Evolutionary conservation across 2,797 vertebrate species (phyloP).

Genomic region (Zalophus californianus): DNA sequence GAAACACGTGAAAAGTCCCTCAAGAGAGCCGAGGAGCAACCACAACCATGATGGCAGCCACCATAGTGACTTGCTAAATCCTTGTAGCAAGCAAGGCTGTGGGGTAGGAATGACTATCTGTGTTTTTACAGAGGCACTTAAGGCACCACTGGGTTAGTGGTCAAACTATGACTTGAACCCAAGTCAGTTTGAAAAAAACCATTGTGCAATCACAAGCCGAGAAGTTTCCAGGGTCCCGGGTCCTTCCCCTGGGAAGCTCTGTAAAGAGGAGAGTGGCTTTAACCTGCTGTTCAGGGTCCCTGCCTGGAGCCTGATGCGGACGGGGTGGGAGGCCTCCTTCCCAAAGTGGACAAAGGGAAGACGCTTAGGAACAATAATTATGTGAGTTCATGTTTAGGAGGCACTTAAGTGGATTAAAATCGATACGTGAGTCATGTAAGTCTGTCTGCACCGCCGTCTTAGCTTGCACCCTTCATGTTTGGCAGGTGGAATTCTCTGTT

Average conservation of each 20-base stretch:
- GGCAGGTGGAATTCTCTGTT: not conserved
- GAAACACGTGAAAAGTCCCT: not conserved
- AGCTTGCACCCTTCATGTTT: not conserved
- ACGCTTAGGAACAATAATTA: not conserved
- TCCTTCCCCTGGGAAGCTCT: not conserved
- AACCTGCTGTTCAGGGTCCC: not conserved
- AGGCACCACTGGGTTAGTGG: not conserved
- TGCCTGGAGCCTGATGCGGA: not conserved
- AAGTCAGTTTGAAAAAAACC: not conserved
- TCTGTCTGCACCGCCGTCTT: not conserved
- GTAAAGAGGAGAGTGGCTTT: not conserved
- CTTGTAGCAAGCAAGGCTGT: not conserved
- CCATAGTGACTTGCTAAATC: not conserved
- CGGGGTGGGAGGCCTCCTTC: not conserved
- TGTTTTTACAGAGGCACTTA: not conserved
- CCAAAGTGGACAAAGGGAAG: not conserved
- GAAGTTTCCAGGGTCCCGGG: not conserved
- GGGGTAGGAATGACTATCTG: not conserved
- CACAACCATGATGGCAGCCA: too few species aligned
- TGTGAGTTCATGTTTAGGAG: slow-evolving; percentile 48
- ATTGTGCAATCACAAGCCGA: not conserved
- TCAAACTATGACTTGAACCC: not conserved
- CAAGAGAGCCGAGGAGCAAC: not conserved
- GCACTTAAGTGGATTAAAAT: slow-evolving; percentile 55
- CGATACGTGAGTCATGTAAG: slow-evolving; percentile 6